A percentile compares a stretch with the other conserved stretches of the same genome.
Conservation (phyloP, 2,888 invertebrate genomes). For the Piscicola geometra region DNA sequence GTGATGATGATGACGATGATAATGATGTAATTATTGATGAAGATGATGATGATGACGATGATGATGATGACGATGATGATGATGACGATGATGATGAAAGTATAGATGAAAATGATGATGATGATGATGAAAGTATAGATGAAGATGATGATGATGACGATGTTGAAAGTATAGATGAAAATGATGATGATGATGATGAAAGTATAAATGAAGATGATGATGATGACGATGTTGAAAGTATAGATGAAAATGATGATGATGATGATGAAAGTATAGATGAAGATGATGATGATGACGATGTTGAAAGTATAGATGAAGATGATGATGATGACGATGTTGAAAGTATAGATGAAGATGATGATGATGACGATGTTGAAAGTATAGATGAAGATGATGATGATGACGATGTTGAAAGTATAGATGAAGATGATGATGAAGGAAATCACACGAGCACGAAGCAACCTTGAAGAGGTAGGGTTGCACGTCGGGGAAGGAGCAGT, state of each 20-base stretch:
- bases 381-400: constrained; percentile 21
- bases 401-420: constrained; percentile 10
- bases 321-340: constrained; percentile 19
- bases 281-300: constrained; percentile 21
- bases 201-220: no score
- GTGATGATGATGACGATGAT: constrained; percentile 20
- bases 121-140: constrained; percentile 20
- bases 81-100: constrained; percentile 17
- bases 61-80: constrained; percentile 22
- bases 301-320: no score
- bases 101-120: no score
- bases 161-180: no score
- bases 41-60: constrained; percentile 13
- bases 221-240: no score
- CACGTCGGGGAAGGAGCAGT: constrained; percentile 83
- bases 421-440: constrained; percentile 15
- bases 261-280: constrained; percentile 29
- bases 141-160: not conserved
- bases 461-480: constrained; percentile 95
- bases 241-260: constrained; percentile 22
- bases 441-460: constrained; percentile 51
- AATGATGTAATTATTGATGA: constrained; percentile 10
- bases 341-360: constrained; percentile 1
- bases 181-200: no score
- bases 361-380: constrained; percentile 8